Base-by-base conservation (phyloP, 2,113 vertebrate genomes). In the Microcebus griseorufus region DNA sequence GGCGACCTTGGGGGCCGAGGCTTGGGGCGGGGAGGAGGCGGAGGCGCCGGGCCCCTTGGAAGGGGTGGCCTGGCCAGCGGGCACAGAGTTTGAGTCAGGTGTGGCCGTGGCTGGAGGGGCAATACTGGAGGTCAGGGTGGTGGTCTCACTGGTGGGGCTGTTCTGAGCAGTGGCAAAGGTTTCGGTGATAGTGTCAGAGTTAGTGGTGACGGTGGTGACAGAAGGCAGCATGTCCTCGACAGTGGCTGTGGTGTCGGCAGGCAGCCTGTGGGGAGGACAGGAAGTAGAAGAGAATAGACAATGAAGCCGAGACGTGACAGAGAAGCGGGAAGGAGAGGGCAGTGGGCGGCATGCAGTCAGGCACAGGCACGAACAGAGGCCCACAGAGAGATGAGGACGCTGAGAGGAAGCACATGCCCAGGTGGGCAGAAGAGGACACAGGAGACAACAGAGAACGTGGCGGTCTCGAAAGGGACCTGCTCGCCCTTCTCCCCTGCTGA, bases 101-200 rank as follows among this genome's bases (percentile, higher is more conserved):
- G 72, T 37, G 97, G 98, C 97, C 0, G 95, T 83, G 97, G 99
- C 99, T 5, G 99, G 99, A 39, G 99, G 99, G 53, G 99, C 99
- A 97, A 98, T 98, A 97, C 99, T 99, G 99, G 99, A 99, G 84
- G 99, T 99, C 98, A 99, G 99, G 67, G 99, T 99, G 85, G 99
- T 99, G 98, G 99, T 99, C 98, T 99, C 99, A 88, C 99, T 99
- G 98, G 99, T 99, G 98, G 99, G 99, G 98, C 99, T 99, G 98
- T 99, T 99, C 99, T 99, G 99, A 98, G 99, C 99, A 64, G 99
- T 99, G 98, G 99, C 99, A 99, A 99, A 99, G 94, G 99, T 99
- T 97, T 99, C 99, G 95, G 99, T 99, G 99, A 99, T 98, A 97
- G 99, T 99, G 98, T 99, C 99, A 98, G 99, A 99, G 99, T 99